Conservation (phyloP, 2,888 invertebrate species). For the Enchytraeus crypticus region DNA sequence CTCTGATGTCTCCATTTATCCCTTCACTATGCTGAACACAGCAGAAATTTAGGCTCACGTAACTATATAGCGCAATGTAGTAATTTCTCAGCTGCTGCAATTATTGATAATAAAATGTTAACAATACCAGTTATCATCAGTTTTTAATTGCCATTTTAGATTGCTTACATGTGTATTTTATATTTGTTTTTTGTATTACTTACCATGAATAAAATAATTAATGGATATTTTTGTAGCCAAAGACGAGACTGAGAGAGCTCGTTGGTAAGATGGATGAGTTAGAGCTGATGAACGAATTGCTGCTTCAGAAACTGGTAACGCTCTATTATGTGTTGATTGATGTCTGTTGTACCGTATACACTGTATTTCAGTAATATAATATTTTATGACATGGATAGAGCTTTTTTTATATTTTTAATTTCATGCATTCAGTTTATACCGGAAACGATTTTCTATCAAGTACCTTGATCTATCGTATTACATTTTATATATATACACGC, state of each 20-base stretch:
- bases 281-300: constrained; percentile 3
- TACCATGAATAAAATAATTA: neutral
- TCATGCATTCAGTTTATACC: neutral
- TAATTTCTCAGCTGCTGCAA: too few relatives aligned
- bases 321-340: neutral
- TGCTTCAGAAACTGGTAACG: constrained; percentile 2
- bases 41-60: too few relatives aligned
- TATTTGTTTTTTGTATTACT: neutral
- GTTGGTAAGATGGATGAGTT: constrained; percentile 4
- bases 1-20: too few relatives aligned
- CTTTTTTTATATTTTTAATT: neutral
- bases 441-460: neutral
- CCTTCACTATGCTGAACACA: too few relatives aligned
- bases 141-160: too few relatives aligned
- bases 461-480: too few relatives aligned
- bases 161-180: neutral
- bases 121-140: too few relatives aligned
- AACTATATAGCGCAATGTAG: too few relatives aligned
- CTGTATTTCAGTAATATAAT: neutral
- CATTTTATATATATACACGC: too few relatives aligned
- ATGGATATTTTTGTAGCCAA: neutral
- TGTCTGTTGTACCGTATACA: neutral
- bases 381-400: neutral
- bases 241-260: neutral
- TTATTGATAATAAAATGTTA: too few relatives aligned